These are phyloP conservation scores for Forbesichthys papilliferus DNA, from an alignment of 2,113 vertebrate genomes.

Conservation along the genomic window DNA sequence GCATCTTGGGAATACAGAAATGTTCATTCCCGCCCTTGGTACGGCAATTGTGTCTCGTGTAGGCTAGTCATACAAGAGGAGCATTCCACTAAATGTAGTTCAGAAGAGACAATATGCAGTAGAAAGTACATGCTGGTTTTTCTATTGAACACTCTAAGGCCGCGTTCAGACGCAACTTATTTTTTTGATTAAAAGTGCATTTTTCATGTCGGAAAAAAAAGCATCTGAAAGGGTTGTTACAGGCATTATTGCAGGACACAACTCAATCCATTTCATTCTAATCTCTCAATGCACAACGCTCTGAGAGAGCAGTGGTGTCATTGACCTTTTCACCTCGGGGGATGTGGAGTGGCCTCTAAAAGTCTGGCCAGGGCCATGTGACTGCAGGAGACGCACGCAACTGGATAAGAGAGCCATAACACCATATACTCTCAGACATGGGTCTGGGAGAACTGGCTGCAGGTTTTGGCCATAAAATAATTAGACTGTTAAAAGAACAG, in stretches of 20 bases:
- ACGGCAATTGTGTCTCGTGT: conserved; percentile 11
- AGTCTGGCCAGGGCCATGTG: conserved; percentile 36
- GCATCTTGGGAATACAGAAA: conserved; percentile 53
- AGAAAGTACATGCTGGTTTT: conserved; percentile 22
- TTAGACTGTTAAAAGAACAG: background rate
- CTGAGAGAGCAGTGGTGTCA: conserved; percentile 22
- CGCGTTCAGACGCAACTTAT: too few relatives aligned
- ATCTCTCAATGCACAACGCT: conserved; percentile 24
- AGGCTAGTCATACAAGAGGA: conserved; percentile 14
- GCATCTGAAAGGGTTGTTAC: too few relatives aligned
- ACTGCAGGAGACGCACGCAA: conserved; percentile 29
- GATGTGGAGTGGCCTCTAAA: conserved; percentile 21
- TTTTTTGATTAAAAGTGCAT: too few relatives aligned
- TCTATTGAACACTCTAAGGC: conserved; percentile 25
- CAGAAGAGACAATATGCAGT: conserved; percentile 24
- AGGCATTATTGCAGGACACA: conserved; percentile 35
- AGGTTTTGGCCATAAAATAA: conserved; percentile 16
- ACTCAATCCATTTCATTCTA: conserved; percentile 63
- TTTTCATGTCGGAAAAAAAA: too few relatives aligned
- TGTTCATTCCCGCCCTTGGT: conserved; percentile 46
- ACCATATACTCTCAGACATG: conserved; percentile 30
- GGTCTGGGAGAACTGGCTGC: conserved; percentile 26
- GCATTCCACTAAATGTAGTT: conserved; percentile 36
- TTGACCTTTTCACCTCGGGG: conserved; percentile 52
- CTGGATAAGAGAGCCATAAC: conserved; percentile 34